phyloP scores from a whole-genome alignment of 2,113 vertebrate species.

The Microcebus murinus region DNA sequence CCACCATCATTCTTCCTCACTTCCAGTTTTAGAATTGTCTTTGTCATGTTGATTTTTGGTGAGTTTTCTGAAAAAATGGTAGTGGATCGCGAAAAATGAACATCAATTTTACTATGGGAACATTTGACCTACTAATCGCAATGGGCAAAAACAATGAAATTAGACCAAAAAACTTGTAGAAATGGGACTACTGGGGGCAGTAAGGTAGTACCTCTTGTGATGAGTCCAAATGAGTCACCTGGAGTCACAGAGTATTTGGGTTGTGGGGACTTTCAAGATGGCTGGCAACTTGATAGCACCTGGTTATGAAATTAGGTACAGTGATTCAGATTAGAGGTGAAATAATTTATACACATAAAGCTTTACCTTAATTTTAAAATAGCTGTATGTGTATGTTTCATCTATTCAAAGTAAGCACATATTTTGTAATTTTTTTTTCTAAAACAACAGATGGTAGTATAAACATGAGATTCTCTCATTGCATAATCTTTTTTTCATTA shows the following conservation, averaged over 20 bases:
- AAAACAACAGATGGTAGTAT: neutral
- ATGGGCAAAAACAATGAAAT: neutral
- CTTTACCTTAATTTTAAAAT: neutral
- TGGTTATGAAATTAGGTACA: neutral
- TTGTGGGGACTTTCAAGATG: neutral
- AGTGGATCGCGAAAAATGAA: neutral
- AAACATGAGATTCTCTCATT: neutral
- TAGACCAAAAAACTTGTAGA: neutral
- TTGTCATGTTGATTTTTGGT: neutral
- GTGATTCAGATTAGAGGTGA: neutral
- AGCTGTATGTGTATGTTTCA: neutral
- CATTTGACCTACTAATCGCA: neutral
- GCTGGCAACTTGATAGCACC: neutral
- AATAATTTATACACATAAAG: neutral
- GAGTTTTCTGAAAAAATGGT: neutral
- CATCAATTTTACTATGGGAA: neutral
- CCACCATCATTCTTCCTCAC: neutral
- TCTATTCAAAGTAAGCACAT: neutral
- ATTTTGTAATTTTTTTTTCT: neutral
- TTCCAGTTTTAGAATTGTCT: neutral
- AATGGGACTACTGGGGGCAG: neutral
- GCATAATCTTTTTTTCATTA: neutral
- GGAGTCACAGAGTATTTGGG: neutral
- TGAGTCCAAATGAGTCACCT: neutral
- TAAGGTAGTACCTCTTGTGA: neutral